Conservation (phyloP, 2,888 invertebrate genomes). For the Julus scandinavius region DNA sequence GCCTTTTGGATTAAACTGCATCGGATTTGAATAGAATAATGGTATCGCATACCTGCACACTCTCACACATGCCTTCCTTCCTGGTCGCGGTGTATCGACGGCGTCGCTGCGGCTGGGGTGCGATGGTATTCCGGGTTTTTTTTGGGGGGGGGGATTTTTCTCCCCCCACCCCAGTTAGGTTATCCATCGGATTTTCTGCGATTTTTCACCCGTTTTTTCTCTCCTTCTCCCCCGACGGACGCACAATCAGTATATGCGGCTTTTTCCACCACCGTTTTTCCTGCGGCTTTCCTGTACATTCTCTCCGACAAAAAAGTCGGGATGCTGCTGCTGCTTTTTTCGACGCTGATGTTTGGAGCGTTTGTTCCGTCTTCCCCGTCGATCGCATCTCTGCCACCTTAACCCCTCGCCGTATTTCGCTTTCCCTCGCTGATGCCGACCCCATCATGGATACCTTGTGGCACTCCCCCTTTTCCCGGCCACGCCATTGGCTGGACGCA, state of each 20-base stretch:
- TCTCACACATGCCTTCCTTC: neutral
- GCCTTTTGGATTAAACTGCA: neutral
- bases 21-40: neutral
- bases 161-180: neutral
- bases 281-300: neutral
- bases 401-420: neutral
- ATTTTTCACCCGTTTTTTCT: neutral
- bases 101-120: too few species aligned
- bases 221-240: neutral
- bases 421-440: neutral
- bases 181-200: neutral
- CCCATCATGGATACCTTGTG: neutral
- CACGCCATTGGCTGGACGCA: neutral
- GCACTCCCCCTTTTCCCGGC: neutral
- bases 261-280: neutral
- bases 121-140: too few species aligned
- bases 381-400: conserved; percentile 1
- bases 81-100: neutral
- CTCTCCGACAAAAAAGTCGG: too few species aligned
- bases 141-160: neutral
- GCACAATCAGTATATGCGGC: neutral
- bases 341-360: neutral
- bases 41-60: neutral
- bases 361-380: neutral
- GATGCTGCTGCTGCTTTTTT: neutral